Percentiles rank a stretch among this genome's conserved stretches.
Evolutionary conservation across 1,140 invertebrate species (phyloP).

Genomic region (Glomeris maerens): DNA sequence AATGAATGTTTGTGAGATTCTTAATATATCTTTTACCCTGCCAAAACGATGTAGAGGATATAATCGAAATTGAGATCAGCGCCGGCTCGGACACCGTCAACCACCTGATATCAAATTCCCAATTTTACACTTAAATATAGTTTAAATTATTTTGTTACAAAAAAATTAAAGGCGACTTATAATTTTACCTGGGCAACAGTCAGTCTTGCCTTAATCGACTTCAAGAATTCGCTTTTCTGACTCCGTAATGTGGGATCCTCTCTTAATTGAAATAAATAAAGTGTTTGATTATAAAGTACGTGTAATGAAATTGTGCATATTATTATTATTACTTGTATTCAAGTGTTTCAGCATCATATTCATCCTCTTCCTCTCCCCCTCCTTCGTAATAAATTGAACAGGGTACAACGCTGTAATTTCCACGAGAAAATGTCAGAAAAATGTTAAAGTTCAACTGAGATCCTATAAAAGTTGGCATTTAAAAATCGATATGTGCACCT

Average conservation of each 20-base stretch:
- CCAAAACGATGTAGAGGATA: constrained; percentile 56
- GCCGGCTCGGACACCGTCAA: constrained; percentile 57
- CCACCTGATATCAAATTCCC: constrained; percentile 45
- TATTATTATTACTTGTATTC: no score
- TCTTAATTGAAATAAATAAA: no score
- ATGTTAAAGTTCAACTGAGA: constrained; percentile 4
- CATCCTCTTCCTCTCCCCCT: constrained; percentile 12
- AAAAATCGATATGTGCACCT: constrained; percentile 20
- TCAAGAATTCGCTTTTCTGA: constrained; percentile 23
- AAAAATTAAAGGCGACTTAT: no score
- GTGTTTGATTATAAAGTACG: no score
- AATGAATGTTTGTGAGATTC: no score
- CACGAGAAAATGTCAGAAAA: constrained; percentile 11
- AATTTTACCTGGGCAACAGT: constrained; percentile 49
- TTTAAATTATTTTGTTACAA: constrained; percentile 2
- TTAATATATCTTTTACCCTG: constrained; percentile 58
- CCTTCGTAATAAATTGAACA: constrained; percentile 23
- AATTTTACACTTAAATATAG: constrained; percentile 1
- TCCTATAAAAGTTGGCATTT: neutral
- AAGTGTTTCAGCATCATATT: constrained; percentile 7
- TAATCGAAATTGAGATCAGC: constrained; percentile 72
- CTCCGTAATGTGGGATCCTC: no score
- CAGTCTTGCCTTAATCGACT: constrained; percentile 46
- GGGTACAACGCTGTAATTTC: constrained; percentile 20
- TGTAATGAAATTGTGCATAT: no score